Conservation (phyloP, 2,113 vertebrate genomes). For the Litocranius walleri region DNA sequence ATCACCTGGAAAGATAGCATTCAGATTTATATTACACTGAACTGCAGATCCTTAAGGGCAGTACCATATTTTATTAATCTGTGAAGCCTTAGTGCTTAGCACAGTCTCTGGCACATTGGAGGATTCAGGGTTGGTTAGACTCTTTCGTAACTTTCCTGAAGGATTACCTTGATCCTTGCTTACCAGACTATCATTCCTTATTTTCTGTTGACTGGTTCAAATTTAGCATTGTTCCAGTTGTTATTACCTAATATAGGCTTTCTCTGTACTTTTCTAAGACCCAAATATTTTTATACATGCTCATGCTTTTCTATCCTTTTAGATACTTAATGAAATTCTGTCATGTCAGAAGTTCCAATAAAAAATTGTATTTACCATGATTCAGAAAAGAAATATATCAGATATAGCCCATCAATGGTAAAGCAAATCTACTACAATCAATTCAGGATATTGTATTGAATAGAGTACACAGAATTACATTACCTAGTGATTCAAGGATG, state of each 20-base stretch:
- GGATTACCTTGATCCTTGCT: not conserved
- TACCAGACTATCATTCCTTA: not conserved
- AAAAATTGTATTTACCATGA: constrained; percentile 42
- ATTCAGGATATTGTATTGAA: constrained; percentile 64
- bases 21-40: not conserved
- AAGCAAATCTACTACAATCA: constrained; percentile 62
- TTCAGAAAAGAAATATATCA: constrained; percentile 53
- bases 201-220: constrained; percentile 7
- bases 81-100: not conserved
- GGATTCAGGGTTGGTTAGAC: not conserved
- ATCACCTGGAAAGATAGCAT: constrained; percentile 11
- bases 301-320: constrained; percentile 42
- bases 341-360: constrained; percentile 45
- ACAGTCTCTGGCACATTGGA: not conserved
- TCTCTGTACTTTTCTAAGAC: constrained; percentile 31
- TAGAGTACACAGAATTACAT: constrained; percentile 53
- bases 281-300: constrained; percentile 19
- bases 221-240: constrained; percentile 17
- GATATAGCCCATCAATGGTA: constrained; percentile 38
- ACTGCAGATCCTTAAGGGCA: not conserved
- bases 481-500: constrained; percentile 59
- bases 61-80: not conserved
- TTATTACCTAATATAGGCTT: not conserved
- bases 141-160: not conserved
- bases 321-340: constrained; percentile 61